Evolutionary conservation across 1,140 invertebrate genomes (phyloP).

Genomic region (Sipha flava): DNA sequence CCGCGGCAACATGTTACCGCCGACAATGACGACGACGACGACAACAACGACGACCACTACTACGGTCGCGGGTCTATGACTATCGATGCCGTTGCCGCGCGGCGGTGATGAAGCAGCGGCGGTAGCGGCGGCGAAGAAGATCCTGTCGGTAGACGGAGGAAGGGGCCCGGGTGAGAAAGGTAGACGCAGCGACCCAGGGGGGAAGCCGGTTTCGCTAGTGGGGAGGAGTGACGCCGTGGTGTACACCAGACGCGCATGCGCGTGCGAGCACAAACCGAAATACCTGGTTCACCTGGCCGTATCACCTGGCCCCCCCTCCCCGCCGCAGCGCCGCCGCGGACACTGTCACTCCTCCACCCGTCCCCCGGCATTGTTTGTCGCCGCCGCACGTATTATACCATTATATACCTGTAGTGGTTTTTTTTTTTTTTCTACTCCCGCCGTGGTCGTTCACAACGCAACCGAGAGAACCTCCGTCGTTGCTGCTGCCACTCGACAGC

Average conservation of each 20-base stretch:
- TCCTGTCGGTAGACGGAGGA: not conserved
- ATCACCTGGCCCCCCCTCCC: constrained; percentile 12
- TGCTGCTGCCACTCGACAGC: constrained; percentile 10
- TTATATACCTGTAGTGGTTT: not conserved
- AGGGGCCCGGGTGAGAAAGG: too few species aligned
- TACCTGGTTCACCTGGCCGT: constrained; percentile 31
- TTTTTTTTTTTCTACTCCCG: not conserved
- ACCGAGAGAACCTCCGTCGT: constrained; percentile 16
- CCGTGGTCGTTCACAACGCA: not conserved
- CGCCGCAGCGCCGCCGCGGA: not conserved
- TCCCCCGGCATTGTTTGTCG: not conserved
- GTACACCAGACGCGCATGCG: not conserved
- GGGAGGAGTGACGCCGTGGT: not conserved
- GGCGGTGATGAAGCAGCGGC: not conserved
- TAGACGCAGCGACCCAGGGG: too few species aligned
- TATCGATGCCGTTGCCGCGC: not conserved
- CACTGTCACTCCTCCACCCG: not conserved
- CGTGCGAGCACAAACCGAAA: not conserved
- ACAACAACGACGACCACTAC: too few species aligned
- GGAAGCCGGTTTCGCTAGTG: constrained; percentile 14
- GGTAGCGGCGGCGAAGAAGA: not conserved
- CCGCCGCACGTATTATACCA: not conserved
- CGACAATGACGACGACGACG: not conserved
- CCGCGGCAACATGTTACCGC: not conserved
- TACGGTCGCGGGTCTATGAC: too few species aligned